Evolutionary conservation across 2,113 vertebrate genomes (phyloP), one percentile per base, ranked within the genome.

Genomic region (Clarias macrocephalus): DNA sequence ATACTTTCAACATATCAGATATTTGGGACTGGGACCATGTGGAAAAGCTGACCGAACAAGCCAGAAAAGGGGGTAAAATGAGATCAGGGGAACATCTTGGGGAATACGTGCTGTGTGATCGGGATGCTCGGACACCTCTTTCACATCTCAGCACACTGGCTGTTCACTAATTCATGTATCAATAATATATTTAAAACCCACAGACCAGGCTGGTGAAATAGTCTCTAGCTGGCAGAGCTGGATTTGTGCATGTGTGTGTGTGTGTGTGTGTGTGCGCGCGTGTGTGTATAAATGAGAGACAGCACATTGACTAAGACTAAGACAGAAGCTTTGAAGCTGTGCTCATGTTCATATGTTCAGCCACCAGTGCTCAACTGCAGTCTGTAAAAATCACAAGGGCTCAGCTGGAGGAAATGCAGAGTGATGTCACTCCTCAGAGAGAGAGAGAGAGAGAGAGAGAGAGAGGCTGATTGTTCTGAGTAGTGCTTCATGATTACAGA

Each of bases 401-500:
- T 63, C 82, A 87, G 85, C 87, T 90, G 87, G 77, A 87, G 77
- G 83, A 86, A 84, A 68, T 66, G 84, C 23, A 72, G 85, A 65
- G 83, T 82, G 87, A 88, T 90, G 82, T 81, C 85, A 87, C 70
- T 83, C 82, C 65, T 82, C 56, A 90, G 84, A 80, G 77, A 82
- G 82, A 18, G 13, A 8, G 25, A 21, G 76, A 11, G n/a, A 33
- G 52, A 18, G 13, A 28, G 52, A 79, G 1, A 54, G 73, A 48
- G 75, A 77, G 48, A 0, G 30, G 28, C 62, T 87, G 85, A 87
- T 86, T 88, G 82, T 87, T 85, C 77, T 73, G 83, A 82, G 86
- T 66, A 88, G 86, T 56, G 10, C 28, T 84, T 80, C 84, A 77
- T 90, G 87, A 90, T 88, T 88, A 87, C 89, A 90, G 68, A 59